Conservation (phyloP, 2,888 invertebrate genomes). For the Panzeria rudis region DNA sequence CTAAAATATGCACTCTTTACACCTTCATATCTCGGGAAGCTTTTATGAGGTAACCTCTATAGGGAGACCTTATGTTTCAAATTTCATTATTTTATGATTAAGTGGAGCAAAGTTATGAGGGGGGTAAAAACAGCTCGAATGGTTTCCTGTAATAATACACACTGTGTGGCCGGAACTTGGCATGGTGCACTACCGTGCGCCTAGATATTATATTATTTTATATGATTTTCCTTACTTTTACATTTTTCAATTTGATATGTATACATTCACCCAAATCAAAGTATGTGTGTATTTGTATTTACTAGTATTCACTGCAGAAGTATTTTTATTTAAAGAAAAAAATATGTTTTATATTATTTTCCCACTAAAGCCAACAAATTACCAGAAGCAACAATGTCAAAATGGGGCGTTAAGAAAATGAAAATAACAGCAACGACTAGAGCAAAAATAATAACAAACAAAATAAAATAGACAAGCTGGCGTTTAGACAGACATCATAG, state of each 20-base stretch:
- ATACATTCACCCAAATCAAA: no score
- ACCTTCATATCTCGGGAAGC: no score
- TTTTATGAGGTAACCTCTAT: no score
- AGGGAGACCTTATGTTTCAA: no score
- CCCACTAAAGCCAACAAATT: slow-evolving; percentile 1
- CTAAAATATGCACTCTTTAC: no score
- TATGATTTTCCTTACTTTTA: background rate
- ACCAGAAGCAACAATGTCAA: slow-evolving; percentile 57
- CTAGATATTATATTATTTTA: background rate
- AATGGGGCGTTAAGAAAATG: slow-evolving; percentile 48
- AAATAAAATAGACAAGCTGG: slow-evolving; percentile 39
- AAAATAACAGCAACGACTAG: slow-evolving; percentile 15
- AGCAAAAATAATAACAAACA: slow-evolving; percentile 5
- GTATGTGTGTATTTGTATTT: background rate
- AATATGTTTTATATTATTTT: slow-evolving; percentile 15
- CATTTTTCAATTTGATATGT: background rate
- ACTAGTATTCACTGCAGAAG: background rate
- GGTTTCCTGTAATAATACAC: no score
- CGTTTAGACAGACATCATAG: slow-evolving; percentile 11
- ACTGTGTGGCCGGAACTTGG: no score
- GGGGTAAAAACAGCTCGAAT: no score
- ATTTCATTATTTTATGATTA: no score
- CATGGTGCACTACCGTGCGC: no score
- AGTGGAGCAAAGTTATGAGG: no score
- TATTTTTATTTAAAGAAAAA: background rate